Conservation (phyloP, 2,888 invertebrate genomes). For the Palloptera scutellata region DNA sequence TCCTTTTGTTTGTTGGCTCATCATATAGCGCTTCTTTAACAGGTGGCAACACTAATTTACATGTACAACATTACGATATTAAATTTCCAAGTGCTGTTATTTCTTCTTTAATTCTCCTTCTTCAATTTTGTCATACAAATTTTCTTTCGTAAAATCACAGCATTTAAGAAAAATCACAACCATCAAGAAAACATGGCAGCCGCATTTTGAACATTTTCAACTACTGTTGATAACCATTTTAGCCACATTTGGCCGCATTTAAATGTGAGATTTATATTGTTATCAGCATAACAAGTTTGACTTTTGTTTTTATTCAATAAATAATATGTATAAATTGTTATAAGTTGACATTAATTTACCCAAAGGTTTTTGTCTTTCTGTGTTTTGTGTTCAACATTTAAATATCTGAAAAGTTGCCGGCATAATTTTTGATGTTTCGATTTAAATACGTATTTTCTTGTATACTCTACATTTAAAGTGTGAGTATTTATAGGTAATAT, state of each 20-base stretch:
- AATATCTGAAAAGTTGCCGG: conserved; percentile 28
- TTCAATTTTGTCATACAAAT: conserved; percentile 31
- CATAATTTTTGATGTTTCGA: neutral
- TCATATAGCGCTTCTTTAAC: conserved; percentile 40
- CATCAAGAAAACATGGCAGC: neutral
- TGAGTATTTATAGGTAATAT: no score
- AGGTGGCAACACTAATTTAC: conserved; percentile 59
- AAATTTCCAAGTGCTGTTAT: conserved; percentile 49
- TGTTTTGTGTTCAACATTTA: conserved; percentile 30
- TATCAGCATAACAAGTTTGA: conserved; percentile 33
- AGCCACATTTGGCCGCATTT: no score
- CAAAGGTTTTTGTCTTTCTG: neutral
- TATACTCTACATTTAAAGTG: neutral
- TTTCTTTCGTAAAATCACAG: conserved; percentile 6
- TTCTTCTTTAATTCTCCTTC: conserved; percentile 13
- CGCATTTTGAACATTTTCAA: conserved; percentile 19
- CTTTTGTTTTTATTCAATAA: conserved; percentile 38
- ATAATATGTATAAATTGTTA: conserved; percentile 38
- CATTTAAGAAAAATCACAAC: neutral
- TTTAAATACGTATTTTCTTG: neutral
- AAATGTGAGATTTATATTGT: conserved; percentile 20
- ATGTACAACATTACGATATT: conserved; percentile 54
- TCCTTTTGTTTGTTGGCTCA: conserved; percentile 11
- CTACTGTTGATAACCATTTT: conserved; percentile 31
- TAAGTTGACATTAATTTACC: conserved; percentile 40